A percentile compares a stretch with the other conserved stretches of the same genome.
Conservation (phyloP, 2,888 invertebrate genomes). For the Drosophila meridiana region DNA sequence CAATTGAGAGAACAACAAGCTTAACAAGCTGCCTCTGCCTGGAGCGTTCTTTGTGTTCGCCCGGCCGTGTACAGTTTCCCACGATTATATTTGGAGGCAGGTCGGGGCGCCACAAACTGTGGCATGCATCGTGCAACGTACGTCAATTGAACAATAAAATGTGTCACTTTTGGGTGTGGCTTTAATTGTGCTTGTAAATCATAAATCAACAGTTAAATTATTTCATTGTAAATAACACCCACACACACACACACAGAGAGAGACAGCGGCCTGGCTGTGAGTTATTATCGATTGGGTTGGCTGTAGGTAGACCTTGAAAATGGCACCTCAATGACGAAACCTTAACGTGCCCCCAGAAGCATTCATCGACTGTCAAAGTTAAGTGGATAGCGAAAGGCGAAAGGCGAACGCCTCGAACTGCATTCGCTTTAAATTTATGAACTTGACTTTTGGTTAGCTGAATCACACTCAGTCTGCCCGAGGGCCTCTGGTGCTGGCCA, state of each 20-base stretch:
- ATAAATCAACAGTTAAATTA: slow-evolving; percentile 70
- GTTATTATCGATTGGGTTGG: slow-evolving; percentile 52
- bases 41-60: slow-evolving; percentile 38
- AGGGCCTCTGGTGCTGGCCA: not conserved
- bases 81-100: slow-evolving; percentile 29
- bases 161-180: slow-evolving; percentile 57
- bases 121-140: slow-evolving; percentile 28
- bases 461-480: not conserved
- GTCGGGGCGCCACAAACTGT: slow-evolving; percentile 2
- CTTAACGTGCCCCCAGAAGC: slow-evolving; percentile 24
- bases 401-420: slow-evolving; percentile 23
- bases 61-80: slow-evolving; percentile 21
- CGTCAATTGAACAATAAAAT: slow-evolving; percentile 54
- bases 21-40: slow-evolving; percentile 66
- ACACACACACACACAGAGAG: not conserved
- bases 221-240: slow-evolving; percentile 41
- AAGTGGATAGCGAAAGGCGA: slow-evolving; percentile 23
- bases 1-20: slow-evolving; percentile 78
- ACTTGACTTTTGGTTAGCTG: slow-evolving; percentile 74
- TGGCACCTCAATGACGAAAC: slow-evolving; percentile 44
- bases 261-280: not conserved
- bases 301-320: slow-evolving; percentile 47
- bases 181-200: slow-evolving; percentile 60
- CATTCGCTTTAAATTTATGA: slow-evolving; percentile 69
- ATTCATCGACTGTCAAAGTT: slow-evolving; percentile 58